Conservation (phyloP, 2,888 invertebrate genomes). For the Eutolmus rufibarbis region DNA sequence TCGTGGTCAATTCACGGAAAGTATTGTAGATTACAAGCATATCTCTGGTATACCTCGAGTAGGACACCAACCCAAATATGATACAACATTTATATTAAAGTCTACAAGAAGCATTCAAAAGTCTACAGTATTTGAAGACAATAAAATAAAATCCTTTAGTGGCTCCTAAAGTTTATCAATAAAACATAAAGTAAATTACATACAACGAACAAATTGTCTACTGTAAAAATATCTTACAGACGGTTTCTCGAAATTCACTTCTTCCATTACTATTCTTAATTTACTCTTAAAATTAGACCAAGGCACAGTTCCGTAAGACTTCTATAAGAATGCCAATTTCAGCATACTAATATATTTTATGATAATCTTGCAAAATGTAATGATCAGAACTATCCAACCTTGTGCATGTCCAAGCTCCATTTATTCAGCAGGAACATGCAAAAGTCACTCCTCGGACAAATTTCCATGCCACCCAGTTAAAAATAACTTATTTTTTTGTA, state of each 20-base stretch:
- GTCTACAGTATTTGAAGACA: neutral
- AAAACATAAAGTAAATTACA: neutral
- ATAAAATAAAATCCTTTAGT: neutral
- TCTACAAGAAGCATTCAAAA: neutral
- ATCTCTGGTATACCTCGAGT: neutral
- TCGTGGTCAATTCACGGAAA: neutral
- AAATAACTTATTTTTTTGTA: neutral
- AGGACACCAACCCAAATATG: neutral
- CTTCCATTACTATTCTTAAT: neutral
- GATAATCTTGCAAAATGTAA: slow-evolving; percentile 25
- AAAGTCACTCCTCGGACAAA: slow-evolving; percentile 39
- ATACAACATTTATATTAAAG: neutral
- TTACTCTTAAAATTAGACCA: neutral
- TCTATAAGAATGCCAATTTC: neutral
- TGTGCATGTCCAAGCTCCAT: neutral
- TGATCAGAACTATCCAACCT: slow-evolving; percentile 34
- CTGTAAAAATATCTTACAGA: neutral
- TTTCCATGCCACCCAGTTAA: slow-evolving; percentile 32
- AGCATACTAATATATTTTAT: neutral
- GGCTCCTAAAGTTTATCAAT: neutral
- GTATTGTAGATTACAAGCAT: neutral
- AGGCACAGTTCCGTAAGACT: neutral
- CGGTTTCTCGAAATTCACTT: neutral
- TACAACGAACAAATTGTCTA: neutral
- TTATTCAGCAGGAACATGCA: slow-evolving; percentile 7